Evolutionary conservation across 2,797 vertebrate species (phyloP), one percentile per base, ranked within the genome.

Genomic region (Catamblyrhynchus diadema): DNA sequence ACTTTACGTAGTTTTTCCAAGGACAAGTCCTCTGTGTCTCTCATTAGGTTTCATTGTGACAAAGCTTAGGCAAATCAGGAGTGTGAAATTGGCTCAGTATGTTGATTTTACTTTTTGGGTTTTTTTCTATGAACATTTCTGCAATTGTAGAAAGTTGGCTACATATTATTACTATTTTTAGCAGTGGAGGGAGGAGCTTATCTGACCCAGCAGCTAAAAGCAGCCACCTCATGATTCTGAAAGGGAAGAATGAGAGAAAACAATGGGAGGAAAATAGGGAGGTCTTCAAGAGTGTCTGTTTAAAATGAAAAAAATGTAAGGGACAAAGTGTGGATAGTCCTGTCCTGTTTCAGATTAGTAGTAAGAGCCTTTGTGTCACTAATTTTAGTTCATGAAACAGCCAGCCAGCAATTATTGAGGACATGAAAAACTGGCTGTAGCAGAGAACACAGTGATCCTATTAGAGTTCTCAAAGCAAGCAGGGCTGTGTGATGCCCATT

Each of bases 11-110:
- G 20, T 27, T 61, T 92, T 87, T 75, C 51, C 14, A 45, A 61
- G n/a, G 25, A n/a, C 18, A 67, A 35, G 6, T 48, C 6, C 14
- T 45, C 22, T 41, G 0, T 57, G 19, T 82, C 2, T 50, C 17
- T 59, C 1, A 0, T 89, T 64, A 30, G 6, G 5, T 17, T 91
- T 59, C 0, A 0, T 60, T 6, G 7, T 20, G 50, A 50, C 30
- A 61, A 81, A 72, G 6, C 23, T 67, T 7, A 8, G 10, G n/a
- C 20, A 41, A 54, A 60, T 64, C 14, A 60, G 10, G 18, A 78
- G 9, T 41, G 8, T 66, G 32, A 70, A 81, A 62, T 10, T 30
- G 32, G 6, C 20, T 75, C 53, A 47, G 79, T n/a, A 41, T 62
- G 12, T 50, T 23, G 6, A 5, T 73, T 83, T 88, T 51, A 53